These are phyloP conservation scores for Epirrhoe alternata DNA, from an alignment of 2,888 invertebrate genomes.

Conservation along the genomic window DNA sequence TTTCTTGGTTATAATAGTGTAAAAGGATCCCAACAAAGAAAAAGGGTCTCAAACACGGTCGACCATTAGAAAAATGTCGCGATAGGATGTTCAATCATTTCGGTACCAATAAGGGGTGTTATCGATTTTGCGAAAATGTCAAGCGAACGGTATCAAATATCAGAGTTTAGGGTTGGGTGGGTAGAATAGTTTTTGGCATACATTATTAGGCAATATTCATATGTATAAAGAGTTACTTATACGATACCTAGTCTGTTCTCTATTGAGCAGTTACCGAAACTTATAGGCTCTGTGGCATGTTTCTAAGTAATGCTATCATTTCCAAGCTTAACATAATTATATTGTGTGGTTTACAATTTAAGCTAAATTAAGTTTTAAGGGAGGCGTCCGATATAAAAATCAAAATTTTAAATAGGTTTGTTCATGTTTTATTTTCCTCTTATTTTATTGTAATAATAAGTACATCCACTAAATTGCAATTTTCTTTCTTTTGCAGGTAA, in stretches of 20 bases:
- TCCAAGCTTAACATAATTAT: background rate
- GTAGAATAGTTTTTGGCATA: conserved; percentile 39
- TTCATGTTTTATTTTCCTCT: no score
- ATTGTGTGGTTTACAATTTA: no score
- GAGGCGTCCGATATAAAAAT: no score
- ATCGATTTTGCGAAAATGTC: conserved; percentile 84
- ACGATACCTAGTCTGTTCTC: background rate
- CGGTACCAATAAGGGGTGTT: conserved; percentile 83
- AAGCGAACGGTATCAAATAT: conserved; percentile 73
- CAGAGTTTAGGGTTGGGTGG: conserved; percentile 59
- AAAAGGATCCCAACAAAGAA: conserved; percentile 68
- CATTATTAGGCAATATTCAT: conserved; percentile 30
- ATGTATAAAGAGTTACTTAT: background rate
- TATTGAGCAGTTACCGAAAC: background rate
- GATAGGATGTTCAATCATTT: conserved; percentile 86
- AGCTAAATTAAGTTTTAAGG: no score
- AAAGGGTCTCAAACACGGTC: conserved; percentile 81
- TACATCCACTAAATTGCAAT: conserved; percentile 3
- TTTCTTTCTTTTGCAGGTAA: conserved; percentile 21
- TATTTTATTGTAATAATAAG: background rate
- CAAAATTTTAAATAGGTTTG: no score
- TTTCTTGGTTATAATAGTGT: conserved; percentile 45
- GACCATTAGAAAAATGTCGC: conserved; percentile 85
- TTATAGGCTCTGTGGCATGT: background rate
- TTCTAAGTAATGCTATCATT: background rate